A percentile compares a stretch with the other conserved stretches of the same genome.
Evolutionary conservation across 2,888 invertebrate genomes (phyloP).

Genomic region (Metalampra italica): DNA sequence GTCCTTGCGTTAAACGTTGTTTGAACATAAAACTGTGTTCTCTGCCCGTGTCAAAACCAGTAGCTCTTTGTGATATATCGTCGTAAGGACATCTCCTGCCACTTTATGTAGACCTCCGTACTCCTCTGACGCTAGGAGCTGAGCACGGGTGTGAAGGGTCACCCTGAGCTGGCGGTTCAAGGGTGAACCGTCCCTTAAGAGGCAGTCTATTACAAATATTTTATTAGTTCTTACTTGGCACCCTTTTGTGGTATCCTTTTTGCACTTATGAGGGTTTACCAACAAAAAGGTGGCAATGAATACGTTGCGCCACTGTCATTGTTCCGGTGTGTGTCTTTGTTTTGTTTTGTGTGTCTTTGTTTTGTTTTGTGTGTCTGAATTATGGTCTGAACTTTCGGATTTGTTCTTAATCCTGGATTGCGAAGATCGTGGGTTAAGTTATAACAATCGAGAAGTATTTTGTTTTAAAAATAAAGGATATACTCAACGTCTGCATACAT

Average conservation of each 20-base stretch:
- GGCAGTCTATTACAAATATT: constrained; percentile 39
- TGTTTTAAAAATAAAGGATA: no score
- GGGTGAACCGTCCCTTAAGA: constrained; percentile 26
- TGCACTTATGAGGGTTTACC: constrained; percentile 23
- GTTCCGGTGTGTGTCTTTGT: background rate
- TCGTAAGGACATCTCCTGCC: constrained; percentile 21
- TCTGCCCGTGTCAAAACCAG: constrained; percentile 50
- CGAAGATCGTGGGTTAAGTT: no score
- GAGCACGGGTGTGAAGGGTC: constrained; percentile 11
- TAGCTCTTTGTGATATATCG: constrained; percentile 48
- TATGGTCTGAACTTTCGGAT: background rate
- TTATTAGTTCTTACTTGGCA: constrained; percentile 35
- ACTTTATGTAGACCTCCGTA: constrained; percentile 16
- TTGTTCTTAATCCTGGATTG: background rate
- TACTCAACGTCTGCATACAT: no score
- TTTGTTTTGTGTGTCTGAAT: background rate
- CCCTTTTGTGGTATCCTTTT: constrained; percentile 26
- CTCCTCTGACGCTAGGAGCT: no score
- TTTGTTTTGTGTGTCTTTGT: background rate
- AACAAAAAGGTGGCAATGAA: constrained; percentile 31
- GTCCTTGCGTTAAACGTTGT: constrained; percentile 22
- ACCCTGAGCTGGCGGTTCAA: constrained; percentile 15
- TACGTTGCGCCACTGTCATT: constrained; percentile 1
- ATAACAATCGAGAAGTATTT: no score
- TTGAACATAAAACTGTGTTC: constrained; percentile 26